These are phyloP conservation scores for Lasioglossum vierecki DNA, from an alignment of 2,888 invertebrate species.

Conservation along the genomic window DNA sequence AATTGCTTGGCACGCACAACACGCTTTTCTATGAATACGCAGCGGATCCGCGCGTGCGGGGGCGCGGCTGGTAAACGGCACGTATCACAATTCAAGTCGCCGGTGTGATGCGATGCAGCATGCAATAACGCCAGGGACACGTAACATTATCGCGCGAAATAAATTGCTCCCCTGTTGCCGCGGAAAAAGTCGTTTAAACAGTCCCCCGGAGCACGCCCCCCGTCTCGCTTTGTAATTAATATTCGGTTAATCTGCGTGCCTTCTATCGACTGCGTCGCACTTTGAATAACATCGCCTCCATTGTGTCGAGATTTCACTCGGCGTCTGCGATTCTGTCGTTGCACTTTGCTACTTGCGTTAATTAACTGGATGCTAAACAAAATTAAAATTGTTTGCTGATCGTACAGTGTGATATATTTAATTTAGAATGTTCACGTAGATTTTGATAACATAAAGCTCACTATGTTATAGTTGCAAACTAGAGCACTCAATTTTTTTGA, in stretches of 20 bases:
- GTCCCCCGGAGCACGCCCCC: not conserved
- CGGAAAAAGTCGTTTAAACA: constrained; percentile 37
- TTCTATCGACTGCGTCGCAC: not conserved
- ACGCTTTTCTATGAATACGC: constrained; percentile 18
- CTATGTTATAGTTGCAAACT: not conserved
- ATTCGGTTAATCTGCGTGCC: constrained; percentile 15
- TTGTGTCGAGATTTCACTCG: not conserved
- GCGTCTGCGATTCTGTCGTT: not conserved
- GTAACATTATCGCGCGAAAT: constrained; percentile 33
- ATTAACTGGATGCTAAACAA: not conserved
- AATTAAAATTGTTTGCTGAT: not conserved
- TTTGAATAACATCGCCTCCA: not conserved
- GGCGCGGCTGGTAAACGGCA: constrained; percentile 9
- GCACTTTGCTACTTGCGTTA: not conserved
- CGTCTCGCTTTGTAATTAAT: constrained; percentile 25
- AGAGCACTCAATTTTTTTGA: too few relatives aligned
- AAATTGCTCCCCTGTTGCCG: constrained; percentile 20
- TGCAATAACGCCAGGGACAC: constrained; percentile 17
- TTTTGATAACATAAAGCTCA: not conserved
- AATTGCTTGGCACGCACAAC: constrained; percentile 47
- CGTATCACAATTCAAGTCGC: constrained; percentile 16
- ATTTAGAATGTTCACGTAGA: not conserved
- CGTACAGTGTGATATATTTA: not conserved
- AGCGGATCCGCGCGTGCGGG: not conserved
- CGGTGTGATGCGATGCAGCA: not conserved